A percentile compares a stretch with the other conserved stretches of the same genome.
These are phyloP conservation scores for Tipula confusa DNA, from an alignment of 2,888 invertebrate genomes.

Conservation along the genomic window DNA sequence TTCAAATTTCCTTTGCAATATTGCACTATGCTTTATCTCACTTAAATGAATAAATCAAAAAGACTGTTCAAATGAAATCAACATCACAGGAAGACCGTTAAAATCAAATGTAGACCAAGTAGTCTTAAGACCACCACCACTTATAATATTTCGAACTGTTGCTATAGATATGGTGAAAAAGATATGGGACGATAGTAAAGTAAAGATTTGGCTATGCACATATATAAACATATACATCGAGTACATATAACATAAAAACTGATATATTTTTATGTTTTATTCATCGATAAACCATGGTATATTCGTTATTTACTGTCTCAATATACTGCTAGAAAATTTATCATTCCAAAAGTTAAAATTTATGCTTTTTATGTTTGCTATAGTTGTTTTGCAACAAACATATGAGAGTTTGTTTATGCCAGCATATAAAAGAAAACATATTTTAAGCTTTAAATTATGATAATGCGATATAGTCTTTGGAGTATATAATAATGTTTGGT, in stretches of 20 bases:
- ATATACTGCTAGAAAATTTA: not conserved
- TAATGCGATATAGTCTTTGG: not conserved
- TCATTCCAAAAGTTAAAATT: not conserved
- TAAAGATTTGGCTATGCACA: not conserved
- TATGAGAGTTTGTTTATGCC: not conserved
- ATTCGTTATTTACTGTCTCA: not conserved
- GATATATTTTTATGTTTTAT: slow-evolving; percentile 12
- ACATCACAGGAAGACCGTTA: no score
- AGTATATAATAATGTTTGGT: not conserved
- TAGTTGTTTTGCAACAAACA: not conserved
- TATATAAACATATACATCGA: not conserved
- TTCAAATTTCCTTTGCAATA: no score
- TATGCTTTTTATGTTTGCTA: not conserved
- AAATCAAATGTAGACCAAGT: no score
- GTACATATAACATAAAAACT: not conserved
- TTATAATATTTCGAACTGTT: no score
- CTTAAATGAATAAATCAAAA: no score
- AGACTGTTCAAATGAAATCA: no score
- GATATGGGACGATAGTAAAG: no score
- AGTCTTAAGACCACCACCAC: no score
- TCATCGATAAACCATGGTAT: not conserved
- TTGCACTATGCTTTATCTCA: no score
- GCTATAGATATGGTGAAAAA: no score
- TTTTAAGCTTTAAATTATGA: not conserved
- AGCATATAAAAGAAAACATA: slow-evolving; percentile 15